A percentile compares a stretch with the other conserved stretches of the same genome.
Conservation (phyloP, 1,140 invertebrate species). For the Adelges cooleyi region DNA sequence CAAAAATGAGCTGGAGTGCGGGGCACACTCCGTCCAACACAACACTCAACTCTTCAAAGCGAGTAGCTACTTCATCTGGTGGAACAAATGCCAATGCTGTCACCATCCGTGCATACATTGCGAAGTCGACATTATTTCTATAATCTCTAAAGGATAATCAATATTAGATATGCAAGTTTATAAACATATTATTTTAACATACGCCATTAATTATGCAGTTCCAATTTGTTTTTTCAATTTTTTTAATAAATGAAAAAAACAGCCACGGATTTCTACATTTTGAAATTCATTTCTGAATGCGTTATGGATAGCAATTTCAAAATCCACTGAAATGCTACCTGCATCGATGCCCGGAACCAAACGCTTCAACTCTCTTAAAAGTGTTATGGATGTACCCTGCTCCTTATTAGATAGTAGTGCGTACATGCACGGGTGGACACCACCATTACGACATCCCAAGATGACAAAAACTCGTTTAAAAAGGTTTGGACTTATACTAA, state of each 20-base stretch:
- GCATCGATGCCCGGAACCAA: background rate
- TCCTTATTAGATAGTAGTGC: background rate
- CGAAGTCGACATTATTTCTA: too few species aligned
- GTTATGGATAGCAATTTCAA: background rate
- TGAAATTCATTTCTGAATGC: background rate
- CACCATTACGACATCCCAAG: background rate
- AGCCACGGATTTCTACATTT: background rate
- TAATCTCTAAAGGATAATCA: background rate
- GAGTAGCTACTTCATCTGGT: too few species aligned
- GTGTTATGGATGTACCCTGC: background rate
- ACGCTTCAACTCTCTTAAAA: background rate
- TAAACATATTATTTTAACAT: background rate
- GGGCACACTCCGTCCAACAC: background rate
- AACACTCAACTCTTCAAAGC: too few species aligned
- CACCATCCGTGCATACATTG: background rate
- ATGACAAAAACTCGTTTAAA: background rate
- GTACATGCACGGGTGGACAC: background rate
- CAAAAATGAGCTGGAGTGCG: background rate
- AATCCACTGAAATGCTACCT: background rate
- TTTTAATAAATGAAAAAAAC: constrained; percentile 5
- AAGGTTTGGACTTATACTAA: background rate
- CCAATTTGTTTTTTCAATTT: constrained; percentile 8
- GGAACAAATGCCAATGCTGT: too few species aligned
- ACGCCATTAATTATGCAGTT: background rate
- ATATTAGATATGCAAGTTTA: background rate